These are phyloP conservation scores for Glossosoma conforme DNA, from an alignment of 1,140 invertebrate genomes.

Conservation along the genomic window DNA sequence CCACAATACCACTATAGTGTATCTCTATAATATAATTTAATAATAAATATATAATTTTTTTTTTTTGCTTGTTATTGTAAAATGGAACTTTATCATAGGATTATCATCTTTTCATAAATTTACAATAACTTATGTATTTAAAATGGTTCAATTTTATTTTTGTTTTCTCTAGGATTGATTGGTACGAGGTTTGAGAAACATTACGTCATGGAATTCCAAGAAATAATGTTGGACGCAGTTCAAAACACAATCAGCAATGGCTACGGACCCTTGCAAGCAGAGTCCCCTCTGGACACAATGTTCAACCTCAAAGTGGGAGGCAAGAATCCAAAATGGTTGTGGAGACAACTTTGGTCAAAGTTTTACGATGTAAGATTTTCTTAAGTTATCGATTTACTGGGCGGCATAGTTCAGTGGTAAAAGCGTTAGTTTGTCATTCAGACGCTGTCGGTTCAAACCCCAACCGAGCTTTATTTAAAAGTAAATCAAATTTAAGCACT, in stretches of 20 bases:
- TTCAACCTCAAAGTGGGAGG: background rate
- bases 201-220: slow-evolving; percentile 54
- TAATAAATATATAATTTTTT: background rate
- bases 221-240: slow-evolving; percentile 46
- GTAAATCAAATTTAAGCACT: no score
- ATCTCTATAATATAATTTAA: slow-evolving; percentile 1
- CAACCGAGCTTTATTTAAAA: no score
- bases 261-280: slow-evolving; percentile 30
- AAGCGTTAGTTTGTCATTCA: no score
- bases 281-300: slow-evolving; percentile 2
- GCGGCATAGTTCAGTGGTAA: no score
- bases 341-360: slow-evolving; percentile 29
- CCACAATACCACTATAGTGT: no score
- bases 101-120: no score
- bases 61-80: no score
- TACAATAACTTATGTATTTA: background rate
- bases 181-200: slow-evolving; percentile 46
- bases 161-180: slow-evolving; percentile 37
- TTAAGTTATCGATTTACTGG: no score
- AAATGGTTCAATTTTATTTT: slow-evolving; percentile 10
- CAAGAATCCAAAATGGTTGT: slow-evolving; percentile 7
- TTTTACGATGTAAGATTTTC: slow-evolving; percentile 33
- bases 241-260: slow-evolving; percentile 51
- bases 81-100: no score
- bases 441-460: no score